Evolutionary conservation across 2,888 invertebrate genomes (phyloP).

Genomic region (Phorcus lineatus): DNA sequence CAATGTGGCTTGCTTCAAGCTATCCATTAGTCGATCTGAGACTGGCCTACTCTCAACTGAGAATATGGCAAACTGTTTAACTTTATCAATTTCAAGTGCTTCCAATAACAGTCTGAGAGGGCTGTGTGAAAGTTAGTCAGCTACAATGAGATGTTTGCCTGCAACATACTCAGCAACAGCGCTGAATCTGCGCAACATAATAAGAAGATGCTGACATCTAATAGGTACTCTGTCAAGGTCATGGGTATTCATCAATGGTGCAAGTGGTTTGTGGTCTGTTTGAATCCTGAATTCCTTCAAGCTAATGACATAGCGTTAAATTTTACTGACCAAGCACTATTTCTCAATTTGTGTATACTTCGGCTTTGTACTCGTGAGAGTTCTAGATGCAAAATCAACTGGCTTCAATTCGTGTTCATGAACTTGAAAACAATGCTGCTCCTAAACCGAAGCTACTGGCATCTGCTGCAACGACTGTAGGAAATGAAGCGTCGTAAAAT

Average conservation of each 20-base stretch:
- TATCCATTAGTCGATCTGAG: too few species aligned
- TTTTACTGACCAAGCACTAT: constrained; percentile 45
- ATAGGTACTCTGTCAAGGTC: constrained; percentile 29
- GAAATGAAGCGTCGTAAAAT: constrained; percentile 44
- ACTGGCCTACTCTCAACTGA: too few species aligned
- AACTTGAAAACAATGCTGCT: constrained; percentile 41
- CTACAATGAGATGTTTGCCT: too few species aligned
- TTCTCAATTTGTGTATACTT: constrained; percentile 52
- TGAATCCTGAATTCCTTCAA: constrained; percentile 11
- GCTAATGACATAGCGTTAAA: constrained; percentile 33
- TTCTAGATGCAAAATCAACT: constrained; percentile 48
- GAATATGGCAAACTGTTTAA: too few species aligned
- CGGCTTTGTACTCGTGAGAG: constrained; percentile 35
- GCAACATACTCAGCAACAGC: neutral
- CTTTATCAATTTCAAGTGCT: too few species aligned
- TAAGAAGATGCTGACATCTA: constrained; percentile 34
- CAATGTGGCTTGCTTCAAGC: too few species aligned
- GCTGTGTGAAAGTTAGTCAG: too few species aligned
- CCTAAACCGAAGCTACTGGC: constrained; percentile 49
- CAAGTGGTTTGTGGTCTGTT: constrained; percentile 41
- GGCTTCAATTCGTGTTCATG: constrained; percentile 39
- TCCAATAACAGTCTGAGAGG: too few species aligned
- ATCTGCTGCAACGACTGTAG: constrained; percentile 49
- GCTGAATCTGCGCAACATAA: constrained; percentile 32
- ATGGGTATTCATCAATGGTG: constrained; percentile 33